Conservation (phyloP, 2,888 invertebrate species). For the Steinernema carpocapsae region DNA sequence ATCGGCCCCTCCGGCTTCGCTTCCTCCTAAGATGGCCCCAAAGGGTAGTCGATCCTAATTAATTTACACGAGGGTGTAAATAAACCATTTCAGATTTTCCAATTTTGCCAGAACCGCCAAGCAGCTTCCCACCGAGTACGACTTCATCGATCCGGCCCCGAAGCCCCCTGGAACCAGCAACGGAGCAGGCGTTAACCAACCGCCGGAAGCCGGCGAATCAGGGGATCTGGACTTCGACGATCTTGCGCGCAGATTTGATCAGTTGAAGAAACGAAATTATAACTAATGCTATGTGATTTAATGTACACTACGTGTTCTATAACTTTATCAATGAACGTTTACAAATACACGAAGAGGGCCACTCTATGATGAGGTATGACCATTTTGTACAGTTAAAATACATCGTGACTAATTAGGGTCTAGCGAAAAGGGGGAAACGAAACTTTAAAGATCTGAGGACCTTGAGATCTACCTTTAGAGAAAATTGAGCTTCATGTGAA, state of each 20-base stretch:
- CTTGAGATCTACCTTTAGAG: background rate
- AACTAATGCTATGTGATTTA: background rate
- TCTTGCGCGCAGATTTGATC: constrained; percentile 60
- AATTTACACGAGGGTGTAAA: background rate
- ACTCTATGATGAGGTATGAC: background rate
- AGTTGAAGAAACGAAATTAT: constrained; percentile 52
- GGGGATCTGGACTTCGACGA: constrained; percentile 61
- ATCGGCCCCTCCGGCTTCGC: constrained; percentile 22
- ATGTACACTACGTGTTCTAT: background rate
- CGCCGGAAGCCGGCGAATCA: constrained; percentile 38
- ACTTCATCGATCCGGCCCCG: constrained; percentile 9
- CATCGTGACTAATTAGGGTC: background rate
- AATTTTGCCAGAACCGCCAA: constrained; percentile 61
- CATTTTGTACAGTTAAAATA: background rate
- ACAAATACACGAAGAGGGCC: background rate
- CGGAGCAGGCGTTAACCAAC: constrained; percentile 5
- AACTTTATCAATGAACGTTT: background rate
- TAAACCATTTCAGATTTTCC: constrained; percentile 40
- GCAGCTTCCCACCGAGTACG: constrained; percentile 45
- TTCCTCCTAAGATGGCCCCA: constrained; percentile 16
- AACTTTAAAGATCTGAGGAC: background rate
- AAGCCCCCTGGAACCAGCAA: background rate
- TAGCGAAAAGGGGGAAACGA: background rate
- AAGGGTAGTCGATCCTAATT: constrained; percentile 15
- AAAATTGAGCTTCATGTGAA: background rate